A percentile compares a stretch with the other conserved stretches of the same genome.
Evolutionary conservation across 2,888 invertebrate genomes (phyloP).

Genomic region (Pristionchus japonicus): DNA sequence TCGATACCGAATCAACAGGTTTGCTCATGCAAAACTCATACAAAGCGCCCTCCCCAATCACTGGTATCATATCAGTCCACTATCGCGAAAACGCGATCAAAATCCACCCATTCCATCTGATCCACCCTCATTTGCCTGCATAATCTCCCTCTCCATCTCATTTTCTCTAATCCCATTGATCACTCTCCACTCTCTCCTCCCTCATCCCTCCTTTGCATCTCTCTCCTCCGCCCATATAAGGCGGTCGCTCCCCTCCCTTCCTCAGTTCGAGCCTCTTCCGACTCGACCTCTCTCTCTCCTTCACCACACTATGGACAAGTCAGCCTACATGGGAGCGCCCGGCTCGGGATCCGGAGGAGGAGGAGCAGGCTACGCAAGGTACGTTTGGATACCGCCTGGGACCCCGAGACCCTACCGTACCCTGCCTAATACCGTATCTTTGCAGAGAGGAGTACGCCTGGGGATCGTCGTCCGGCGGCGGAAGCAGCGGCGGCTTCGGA

Average conservation of each 20-base stretch:
- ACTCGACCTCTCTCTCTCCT: too few relatives aligned
- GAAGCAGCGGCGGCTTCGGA: background rate
- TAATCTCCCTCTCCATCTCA: background rate
- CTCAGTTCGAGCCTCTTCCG: slow-evolving; percentile 26
- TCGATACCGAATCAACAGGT: too few relatives aligned
- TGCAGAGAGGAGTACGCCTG: slow-evolving; percentile 36
- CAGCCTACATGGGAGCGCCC: slow-evolving; percentile 29
- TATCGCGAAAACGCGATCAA: background rate
- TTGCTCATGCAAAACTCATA: too few relatives aligned
- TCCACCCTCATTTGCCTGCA: background rate
- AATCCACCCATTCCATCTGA: background rate
- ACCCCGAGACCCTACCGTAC: background rate
- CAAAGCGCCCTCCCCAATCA: too few relatives aligned
- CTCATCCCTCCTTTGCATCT: background rate
- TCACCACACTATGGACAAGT: slow-evolving; percentile 6
- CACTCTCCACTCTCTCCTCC: background rate
- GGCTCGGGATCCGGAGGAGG: slow-evolving; percentile 1
- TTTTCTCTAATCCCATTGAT: background rate
- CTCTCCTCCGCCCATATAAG: background rate
- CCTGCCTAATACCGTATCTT: background rate
- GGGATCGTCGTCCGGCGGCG: background rate
- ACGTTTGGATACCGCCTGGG: background rate
- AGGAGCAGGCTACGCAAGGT: slow-evolving; percentile 20
- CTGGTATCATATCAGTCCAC: too few relatives aligned
- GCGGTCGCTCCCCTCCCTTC: background rate